Percentiles rank a stretch among this genome's conserved stretches.
Evolutionary conservation across 2,888 invertebrate species (phyloP).

Genomic region (Pegoplata infirma): DNA sequence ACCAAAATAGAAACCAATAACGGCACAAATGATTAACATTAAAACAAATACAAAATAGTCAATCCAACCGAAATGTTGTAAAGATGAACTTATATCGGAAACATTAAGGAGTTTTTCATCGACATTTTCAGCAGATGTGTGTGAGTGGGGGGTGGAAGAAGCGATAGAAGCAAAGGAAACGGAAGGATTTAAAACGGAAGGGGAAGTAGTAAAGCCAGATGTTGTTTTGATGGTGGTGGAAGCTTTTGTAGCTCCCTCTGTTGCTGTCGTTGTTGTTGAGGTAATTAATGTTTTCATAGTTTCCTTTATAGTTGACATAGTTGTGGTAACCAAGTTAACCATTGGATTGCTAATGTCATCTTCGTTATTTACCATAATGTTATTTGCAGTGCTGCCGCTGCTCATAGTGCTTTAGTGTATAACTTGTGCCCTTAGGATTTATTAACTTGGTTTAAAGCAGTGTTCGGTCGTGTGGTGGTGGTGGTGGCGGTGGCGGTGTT

Average conservation of each 20-base stretch:
- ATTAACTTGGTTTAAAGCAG: not conserved
- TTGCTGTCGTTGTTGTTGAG: constrained; percentile 25
- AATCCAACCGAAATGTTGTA: constrained; percentile 84
- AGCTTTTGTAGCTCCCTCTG: not conserved
- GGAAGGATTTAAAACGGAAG: constrained; percentile 31
- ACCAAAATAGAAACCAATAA: constrained; percentile 90
- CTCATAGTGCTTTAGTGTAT: constrained; percentile 38
- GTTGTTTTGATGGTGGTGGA: not conserved
- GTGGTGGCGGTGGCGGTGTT: not conserved
- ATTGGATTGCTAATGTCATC: constrained; percentile 4
- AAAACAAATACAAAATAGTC: constrained; percentile 89
- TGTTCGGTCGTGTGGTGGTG: not conserved
- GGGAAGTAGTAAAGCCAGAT: not conserved
- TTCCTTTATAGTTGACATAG: constrained; percentile 55
- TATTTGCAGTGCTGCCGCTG: constrained; percentile 45
- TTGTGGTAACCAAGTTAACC: constrained; percentile 58
- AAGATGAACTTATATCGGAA: constrained; percentile 76
- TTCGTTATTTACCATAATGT: not conserved
- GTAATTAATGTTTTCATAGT: constrained; percentile 43
- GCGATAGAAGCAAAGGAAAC: not conserved
- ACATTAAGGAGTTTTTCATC: constrained; percentile 69
- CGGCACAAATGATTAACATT: constrained; percentile 88
- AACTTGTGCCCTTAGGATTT: not conserved
- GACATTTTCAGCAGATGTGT: not conserved
- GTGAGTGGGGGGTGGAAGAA: not conserved